A percentile compares a stretch with the other conserved stretches of the same genome.
Conservation (phyloP, 2,888 invertebrate genomes). For the Cryptocheilus praepositus region DNA sequence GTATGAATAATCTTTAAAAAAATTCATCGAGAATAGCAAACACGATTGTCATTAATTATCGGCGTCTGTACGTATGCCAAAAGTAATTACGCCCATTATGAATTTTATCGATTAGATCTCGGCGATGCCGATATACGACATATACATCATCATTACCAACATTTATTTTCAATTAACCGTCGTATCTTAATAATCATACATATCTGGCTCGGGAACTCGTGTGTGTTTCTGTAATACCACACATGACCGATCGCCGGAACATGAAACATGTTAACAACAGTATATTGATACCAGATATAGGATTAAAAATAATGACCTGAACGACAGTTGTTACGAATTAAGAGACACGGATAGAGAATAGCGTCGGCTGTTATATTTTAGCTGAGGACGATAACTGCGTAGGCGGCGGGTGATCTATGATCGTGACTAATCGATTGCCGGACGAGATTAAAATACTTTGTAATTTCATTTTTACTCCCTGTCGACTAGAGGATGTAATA, state of each 20-base stretch:
- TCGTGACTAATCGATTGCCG: conserved; percentile 64
- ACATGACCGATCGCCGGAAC: no score
- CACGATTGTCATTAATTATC: conserved; percentile 2
- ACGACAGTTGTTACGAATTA: conserved; percentile 16
- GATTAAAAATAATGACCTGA: conserved; percentile 26
- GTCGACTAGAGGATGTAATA: conserved; percentile 18
- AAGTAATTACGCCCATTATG: no score
- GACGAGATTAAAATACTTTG: conserved; percentile 59
- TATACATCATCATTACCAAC: no score
- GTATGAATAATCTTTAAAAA: conserved; percentile 50
- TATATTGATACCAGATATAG: neutral
- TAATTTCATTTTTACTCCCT: conserved; percentile 57
- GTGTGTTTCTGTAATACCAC: no score
- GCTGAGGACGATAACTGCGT: conserved; percentile 44
- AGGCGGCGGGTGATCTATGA: conserved; percentile 57
- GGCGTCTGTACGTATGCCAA: neutral
- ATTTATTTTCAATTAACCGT: no score
- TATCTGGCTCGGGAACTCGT: no score
- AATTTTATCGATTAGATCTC: no score
- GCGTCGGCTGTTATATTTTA: conserved; percentile 34
- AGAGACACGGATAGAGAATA: conserved; percentile 21
- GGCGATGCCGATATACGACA: no score
- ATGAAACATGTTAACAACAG: no score
- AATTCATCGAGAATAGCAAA: conserved; percentile 30
- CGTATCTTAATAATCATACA: no score